phyloP scores from a whole-genome alignment of 1,140 invertebrate species.

The Helicoverpa zea region DNA sequence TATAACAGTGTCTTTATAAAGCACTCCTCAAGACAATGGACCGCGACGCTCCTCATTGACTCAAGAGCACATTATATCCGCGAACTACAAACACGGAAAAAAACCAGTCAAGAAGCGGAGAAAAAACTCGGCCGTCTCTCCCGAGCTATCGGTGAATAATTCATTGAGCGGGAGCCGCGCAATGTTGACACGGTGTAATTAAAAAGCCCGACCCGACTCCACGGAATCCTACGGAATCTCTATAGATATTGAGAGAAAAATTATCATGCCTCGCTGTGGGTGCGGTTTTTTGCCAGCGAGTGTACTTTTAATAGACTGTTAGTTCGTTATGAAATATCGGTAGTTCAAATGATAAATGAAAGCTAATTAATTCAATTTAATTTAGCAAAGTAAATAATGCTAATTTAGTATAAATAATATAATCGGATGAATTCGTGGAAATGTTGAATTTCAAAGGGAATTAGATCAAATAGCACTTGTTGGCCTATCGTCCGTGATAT shows the following conservation, averaged over 20 bases:
- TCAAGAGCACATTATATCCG: conserved; percentile 54
- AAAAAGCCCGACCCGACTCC: conserved; percentile 65
- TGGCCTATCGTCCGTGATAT: background rate
- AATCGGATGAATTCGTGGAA: conserved; percentile 6
- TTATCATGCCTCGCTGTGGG: conserved; percentile 44
- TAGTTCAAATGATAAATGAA: background rate
- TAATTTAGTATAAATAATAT: conserved; percentile 15
- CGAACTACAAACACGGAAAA: conserved; percentile 53
- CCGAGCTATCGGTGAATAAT: conserved; percentile 68
- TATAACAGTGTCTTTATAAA: conserved; percentile 2
- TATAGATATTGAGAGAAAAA: conserved; percentile 55
- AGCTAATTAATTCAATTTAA: conserved; percentile 1
- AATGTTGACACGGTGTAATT: conserved; percentile 77
- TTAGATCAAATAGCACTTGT: conserved; percentile 7
- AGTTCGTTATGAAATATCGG: background rate
- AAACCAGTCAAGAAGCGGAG: conserved; percentile 41
- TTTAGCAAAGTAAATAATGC: conserved; percentile 23
- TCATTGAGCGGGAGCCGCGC: conserved; percentile 56
- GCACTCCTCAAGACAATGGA: conserved; percentile 33
- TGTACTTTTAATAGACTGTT: background rate
- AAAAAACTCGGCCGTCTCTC: conserved; percentile 47
- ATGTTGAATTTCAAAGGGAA: background rate
- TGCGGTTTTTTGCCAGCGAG: background rate
- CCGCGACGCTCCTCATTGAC: conserved; percentile 40
- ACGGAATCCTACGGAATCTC: conserved; percentile 45